Percentiles rank a stretch among this genome's conserved stretches.
phyloP scores from a whole-genome alignment of 2,113 vertebrate species.

The Pituophis catenifer region DNA sequence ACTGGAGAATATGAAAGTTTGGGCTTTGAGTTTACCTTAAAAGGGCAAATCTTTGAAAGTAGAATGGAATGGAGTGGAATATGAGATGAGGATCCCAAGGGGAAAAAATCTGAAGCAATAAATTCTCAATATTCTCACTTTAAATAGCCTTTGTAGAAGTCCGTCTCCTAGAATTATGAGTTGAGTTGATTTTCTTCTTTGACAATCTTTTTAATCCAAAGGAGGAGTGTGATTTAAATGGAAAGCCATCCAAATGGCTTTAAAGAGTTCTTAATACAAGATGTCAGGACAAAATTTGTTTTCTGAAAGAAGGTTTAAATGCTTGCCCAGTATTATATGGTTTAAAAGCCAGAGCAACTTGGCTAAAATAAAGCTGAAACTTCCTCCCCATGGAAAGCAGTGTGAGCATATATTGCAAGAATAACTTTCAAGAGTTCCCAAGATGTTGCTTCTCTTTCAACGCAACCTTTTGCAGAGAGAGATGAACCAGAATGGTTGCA shows the following conservation, averaged over 20 bases:
- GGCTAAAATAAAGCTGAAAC: neutral
- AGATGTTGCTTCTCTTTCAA: slow-evolving; percentile 23
- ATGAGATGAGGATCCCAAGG: neutral
- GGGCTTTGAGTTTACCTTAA: neutral
- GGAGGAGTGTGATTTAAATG: neutral
- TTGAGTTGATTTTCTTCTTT: neutral
- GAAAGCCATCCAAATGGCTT: neutral
- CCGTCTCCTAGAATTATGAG: neutral
- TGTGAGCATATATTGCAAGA: neutral
- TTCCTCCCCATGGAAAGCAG: neutral
- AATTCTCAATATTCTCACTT: neutral
- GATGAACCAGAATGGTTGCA: neutral
- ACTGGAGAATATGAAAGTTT: neutral
- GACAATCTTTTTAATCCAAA: neutral
- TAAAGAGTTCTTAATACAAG: neutral
- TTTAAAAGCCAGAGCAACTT: slow-evolving; percentile 14
- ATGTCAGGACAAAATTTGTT: neutral
- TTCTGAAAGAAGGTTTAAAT: neutral
- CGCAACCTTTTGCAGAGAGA: neutral
- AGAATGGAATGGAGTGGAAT: neutral
- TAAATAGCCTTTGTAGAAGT: neutral
- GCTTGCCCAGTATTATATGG: neutral
- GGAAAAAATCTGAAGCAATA: neutral
- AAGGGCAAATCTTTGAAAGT: neutral
- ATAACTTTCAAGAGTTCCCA: neutral